Evolutionary conservation across 2,888 invertebrate species (phyloP), one percentile per base, ranked within the genome.

Genomic region (Drosophila ustulata): DNA sequence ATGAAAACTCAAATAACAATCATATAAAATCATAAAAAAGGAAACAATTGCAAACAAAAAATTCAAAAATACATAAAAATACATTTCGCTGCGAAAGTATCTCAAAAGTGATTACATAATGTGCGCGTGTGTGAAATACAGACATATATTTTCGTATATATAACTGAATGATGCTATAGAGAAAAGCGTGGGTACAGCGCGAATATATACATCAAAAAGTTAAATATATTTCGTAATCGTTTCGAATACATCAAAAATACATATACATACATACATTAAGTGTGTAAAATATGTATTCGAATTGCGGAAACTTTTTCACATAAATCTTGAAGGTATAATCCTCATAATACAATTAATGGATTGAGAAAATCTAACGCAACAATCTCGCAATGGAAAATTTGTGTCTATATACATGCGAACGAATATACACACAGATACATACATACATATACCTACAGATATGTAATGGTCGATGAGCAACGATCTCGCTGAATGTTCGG

Each of bases 71-170:
- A 25, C 25, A 37, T 46, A 13, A 43, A 37, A 37, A 23, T 46
- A 51, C 39, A 39, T 50, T 46, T 23, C 37, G 30, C 3, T 9
- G 30, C 51, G 56, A 70, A 51, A 28, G 26, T 66, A 71, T 67
- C 41, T 30, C 3, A 25, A 82, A 76, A 59, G 75, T 67, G 82
- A 82, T 82, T 83, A 67, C 83, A 87, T 87, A 83, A 87, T 80
- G 88, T 90, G 88, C 85, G 88, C 88, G 78, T 78, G 78, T 78
- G 89, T 85, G 80, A 70, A 62, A 57, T 56, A 70, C 26, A 63
- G 41, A 70, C 26, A 62, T 25, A 59, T 41, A 58, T 52, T 73
- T 43, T 58, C 43, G 39, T 65, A 58, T 62, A 41, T 45, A 69
- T 26, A 63, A 30, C 47, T 26, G 26, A 62, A 47, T 56, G 50